These are phyloP conservation scores for Dasyornis broadbenti DNA, from an alignment of 2,113 vertebrate genomes.

Conservation along the genomic window DNA sequence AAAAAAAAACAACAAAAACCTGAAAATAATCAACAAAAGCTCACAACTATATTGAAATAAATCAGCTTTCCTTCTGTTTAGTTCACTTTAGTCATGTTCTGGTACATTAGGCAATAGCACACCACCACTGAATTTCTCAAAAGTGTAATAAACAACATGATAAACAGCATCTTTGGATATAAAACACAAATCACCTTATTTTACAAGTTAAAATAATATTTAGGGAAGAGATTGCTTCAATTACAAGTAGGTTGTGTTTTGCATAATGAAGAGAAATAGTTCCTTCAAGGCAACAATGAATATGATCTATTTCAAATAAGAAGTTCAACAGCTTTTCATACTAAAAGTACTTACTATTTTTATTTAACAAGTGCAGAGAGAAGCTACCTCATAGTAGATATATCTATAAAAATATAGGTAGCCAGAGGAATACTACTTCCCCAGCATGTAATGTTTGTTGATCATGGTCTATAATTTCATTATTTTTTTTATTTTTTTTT, in stretches of 20 bases:
- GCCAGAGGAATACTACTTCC: neutral
- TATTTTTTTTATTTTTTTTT: neutral
- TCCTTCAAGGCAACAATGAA: neutral
- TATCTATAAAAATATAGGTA: neutral
- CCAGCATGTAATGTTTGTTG: neutral
- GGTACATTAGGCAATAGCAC: neutral
- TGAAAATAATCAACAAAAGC: neutral
- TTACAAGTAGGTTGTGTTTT: neutral
- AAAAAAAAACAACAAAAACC: neutral
- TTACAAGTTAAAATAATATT: neutral
- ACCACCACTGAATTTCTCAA: neutral
- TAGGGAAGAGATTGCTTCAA: neutral
- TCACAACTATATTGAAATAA: neutral
- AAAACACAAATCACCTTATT: neutral
- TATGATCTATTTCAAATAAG: neutral
- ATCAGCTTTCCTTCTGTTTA: neutral
- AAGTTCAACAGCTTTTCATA: neutral
- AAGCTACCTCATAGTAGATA: neutral
- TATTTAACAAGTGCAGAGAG: neutral
- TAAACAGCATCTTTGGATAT: neutral
- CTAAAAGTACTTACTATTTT: neutral
- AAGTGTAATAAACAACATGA: neutral
- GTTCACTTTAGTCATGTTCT: neutral
- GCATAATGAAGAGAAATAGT: neutral
- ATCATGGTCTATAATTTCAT: neutral